A percentile compares a stretch with the other conserved stretches of the same genome.
These are phyloP conservation scores for Cossypha caffra DNA, from an alignment of 2,797 vertebrate species.

Conservation along the genomic window DNA sequence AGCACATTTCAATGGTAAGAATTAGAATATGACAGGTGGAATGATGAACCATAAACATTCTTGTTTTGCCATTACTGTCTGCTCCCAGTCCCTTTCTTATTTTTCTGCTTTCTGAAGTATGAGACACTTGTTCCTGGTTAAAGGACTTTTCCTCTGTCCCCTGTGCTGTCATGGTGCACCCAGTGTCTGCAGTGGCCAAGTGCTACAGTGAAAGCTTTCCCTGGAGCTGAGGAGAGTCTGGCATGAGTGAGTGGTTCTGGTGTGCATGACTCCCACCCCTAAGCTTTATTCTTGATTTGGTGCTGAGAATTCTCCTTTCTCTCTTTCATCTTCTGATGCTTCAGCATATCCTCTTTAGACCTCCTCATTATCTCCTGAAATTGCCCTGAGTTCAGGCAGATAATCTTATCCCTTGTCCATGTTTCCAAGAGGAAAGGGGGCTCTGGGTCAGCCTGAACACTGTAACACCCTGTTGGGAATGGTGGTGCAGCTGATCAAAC, in stretches of 20 bases:
- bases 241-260: accelerated
- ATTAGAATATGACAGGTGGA: neutral
- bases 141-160: neutral
- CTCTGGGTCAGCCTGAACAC: neutral
- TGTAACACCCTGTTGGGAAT: neutral
- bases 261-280: neutral
- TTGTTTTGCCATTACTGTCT: neutral
- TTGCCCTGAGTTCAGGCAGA: neutral
- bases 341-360: neutral
- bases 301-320: neutral
- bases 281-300: neutral
- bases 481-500: neutral
- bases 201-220: neutral
- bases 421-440: neutral
- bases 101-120: neutral
- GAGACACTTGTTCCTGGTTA: neutral
- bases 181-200: neutral
- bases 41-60: neutral
- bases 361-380: neutral
- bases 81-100: neutral
- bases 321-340: neutral
- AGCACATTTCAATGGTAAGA: neutral
- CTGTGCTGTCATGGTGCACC: neutral
- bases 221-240: neutral
- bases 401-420: neutral